phyloP scores from a whole-genome alignment of 2,113 vertebrate genomes.

The Amazona vittata region DNA sequence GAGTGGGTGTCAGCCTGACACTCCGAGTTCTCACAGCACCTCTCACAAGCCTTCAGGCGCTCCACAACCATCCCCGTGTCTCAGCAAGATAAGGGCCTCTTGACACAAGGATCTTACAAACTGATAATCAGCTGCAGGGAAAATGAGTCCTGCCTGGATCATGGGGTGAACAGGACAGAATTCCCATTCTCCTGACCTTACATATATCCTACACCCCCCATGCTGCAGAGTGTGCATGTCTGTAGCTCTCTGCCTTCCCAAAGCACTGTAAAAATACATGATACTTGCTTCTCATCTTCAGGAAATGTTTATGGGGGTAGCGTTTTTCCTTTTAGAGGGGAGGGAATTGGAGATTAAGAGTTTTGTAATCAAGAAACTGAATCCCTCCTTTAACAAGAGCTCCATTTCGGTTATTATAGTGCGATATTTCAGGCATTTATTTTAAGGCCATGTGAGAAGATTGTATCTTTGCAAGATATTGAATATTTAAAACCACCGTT shows the following conservation, averaged over 20 bases:
- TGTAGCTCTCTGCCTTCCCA: neutral
- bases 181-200: neutral
- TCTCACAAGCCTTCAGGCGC: neutral
- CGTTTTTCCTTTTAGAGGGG: neutral
- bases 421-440: neutral
- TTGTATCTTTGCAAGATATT: neutral
- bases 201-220: rapidly evolving
- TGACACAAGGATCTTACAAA: neutral
- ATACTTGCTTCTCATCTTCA: neutral
- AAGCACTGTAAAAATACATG: neutral
- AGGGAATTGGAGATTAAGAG: neutral
- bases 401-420: neutral
- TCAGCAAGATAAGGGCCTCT: neutral
- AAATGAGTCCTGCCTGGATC: neutral
- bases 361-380: neutral
- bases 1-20: neutral
- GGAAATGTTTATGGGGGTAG: neutral
- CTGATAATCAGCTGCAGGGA: neutral
- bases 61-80: neutral
- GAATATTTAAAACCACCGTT: neutral
- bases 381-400: neutral
- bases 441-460: neutral
- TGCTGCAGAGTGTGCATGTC: rapidly evolving
- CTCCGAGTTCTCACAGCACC: rapidly evolving
- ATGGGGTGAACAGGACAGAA: rapidly evolving